Percentiles rank a stretch among this genome's conserved stretches.
Conservation (phyloP, 2,888 invertebrate genomes). For the Pollenia amentaria region DNA sequence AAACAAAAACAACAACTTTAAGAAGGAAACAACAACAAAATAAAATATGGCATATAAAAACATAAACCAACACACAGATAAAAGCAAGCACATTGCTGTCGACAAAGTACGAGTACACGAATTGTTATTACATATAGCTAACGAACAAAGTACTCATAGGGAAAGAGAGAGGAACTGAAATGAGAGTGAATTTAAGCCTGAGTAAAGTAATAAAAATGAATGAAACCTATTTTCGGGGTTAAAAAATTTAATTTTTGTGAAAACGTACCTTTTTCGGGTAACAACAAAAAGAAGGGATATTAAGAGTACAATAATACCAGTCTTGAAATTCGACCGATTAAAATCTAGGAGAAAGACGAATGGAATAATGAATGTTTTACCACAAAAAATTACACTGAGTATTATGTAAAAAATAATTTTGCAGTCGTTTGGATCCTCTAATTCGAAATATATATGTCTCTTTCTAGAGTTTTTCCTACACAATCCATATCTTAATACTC, state of each 20-base stretch:
- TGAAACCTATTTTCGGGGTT: background rate
- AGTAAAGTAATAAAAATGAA: slow-evolving; percentile 8
- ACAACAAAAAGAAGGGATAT: background rate
- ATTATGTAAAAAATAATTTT: too few relatives aligned
- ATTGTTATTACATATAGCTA: slow-evolving; percentile 26
- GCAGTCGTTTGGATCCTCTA: too few relatives aligned
- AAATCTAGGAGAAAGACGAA: too few relatives aligned
- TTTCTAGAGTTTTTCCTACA: too few relatives aligned
- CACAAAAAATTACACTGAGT: too few relatives aligned
- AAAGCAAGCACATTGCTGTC: slow-evolving; percentile 46
- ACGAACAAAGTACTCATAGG: slow-evolving; percentile 3
- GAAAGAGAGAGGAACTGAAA: background rate
- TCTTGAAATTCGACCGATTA: background rate
- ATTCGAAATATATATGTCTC: too few relatives aligned
- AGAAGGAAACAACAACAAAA: slow-evolving; percentile 60
- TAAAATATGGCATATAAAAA: slow-evolving; percentile 69
- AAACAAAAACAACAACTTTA: slow-evolving; percentile 48
- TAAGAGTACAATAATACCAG: background rate
- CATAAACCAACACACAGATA: background rate
- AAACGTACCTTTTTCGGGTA: background rate
- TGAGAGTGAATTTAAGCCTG: background rate
- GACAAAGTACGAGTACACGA: slow-evolving; percentile 25
- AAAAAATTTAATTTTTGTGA: background rate
- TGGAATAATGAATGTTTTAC: too few relatives aligned
- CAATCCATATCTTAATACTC: too few relatives aligned